phyloP scores from a whole-genome alignment of 2,113 vertebrate genomes.

The mouse (Mus musculus) region DNA sequence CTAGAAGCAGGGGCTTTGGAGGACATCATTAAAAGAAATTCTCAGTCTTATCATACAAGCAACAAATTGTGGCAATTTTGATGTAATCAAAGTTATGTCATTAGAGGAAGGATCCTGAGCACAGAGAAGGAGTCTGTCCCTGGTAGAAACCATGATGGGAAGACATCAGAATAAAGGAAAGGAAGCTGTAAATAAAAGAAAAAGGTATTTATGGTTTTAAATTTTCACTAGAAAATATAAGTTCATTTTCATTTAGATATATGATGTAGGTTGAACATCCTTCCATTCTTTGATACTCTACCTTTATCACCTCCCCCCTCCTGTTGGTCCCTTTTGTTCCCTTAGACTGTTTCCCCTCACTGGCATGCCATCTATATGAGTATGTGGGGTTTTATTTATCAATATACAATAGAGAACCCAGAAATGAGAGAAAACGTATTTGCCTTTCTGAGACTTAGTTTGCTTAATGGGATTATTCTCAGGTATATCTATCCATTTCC shows the following conservation, averaged over 20 bases:
- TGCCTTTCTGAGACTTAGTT: background rate
- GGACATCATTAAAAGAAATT: background rate
- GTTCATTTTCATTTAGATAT: background rate
- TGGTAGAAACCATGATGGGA: background rate
- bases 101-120: background rate
- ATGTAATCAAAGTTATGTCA: background rate
- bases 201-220: background rate
- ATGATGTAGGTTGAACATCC: background rate
- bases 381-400: background rate
- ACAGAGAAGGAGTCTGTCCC: too few relatives aligned
- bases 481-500: background rate
- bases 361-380: background rate
- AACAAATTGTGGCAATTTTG: background rate
- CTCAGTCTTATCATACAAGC: background rate
- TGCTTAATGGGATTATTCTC: background rate
- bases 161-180: background rate
- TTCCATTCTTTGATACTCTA: background rate
- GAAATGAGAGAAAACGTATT: background rate
- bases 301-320: background rate
- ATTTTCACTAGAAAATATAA: background rate
- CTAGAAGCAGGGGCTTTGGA: background rate
- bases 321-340: background rate
- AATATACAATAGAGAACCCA: background rate
- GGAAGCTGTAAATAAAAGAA: background rate
- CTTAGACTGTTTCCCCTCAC: background rate